phyloP scores from a whole-genome alignment of 2,888 invertebrate genomes.

The Mimas tiliae region DNA sequence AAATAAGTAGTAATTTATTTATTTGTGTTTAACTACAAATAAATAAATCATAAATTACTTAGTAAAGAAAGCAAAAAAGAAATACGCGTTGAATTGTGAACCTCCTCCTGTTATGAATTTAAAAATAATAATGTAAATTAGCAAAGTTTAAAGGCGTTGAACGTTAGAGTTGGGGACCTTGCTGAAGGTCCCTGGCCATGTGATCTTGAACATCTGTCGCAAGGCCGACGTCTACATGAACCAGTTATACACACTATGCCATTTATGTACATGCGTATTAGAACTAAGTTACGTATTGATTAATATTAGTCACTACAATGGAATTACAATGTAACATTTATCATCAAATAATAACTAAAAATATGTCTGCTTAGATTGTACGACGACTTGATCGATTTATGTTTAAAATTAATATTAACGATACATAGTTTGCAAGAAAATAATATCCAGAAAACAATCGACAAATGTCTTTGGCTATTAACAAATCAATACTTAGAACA shows the following conservation, averaged over 20 bases:
- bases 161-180: neutral
- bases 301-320: neutral
- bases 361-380: no score
- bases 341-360: neutral
- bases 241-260: constrained; percentile 40
- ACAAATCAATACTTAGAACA: no score
- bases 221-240: constrained; percentile 59
- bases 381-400: neutral
- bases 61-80: no score
- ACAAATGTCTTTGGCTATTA: neutral
- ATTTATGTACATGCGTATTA: constrained; percentile 7
- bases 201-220: constrained; percentile 54
- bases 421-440: neutral
- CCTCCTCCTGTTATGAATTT: no score
- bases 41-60: no score
- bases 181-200: constrained; percentile 41
- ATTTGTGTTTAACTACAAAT: no score
- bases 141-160: no score
- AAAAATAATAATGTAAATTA: no score
- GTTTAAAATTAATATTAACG: neutral
- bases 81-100: no score
- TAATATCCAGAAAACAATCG: no score
- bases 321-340: no score
- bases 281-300: neutral
- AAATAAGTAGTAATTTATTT: no score